These are phyloP conservation scores for Arnoldichthys spilopterus DNA, from an alignment of 2,797 vertebrate genomes.

Conservation along the genomic window DNA sequence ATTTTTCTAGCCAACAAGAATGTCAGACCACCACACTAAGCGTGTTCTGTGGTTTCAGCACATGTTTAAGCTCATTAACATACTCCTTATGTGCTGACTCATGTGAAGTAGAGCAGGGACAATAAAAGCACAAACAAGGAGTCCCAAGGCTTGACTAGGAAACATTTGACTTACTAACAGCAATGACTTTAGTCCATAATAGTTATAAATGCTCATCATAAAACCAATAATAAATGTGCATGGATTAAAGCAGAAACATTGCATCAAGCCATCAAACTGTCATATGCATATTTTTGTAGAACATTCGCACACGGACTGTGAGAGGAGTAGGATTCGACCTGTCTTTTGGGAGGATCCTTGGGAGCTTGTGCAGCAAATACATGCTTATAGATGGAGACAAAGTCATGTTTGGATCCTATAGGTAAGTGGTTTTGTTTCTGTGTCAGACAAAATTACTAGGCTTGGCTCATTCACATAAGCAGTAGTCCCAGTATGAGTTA, in stretches of 20 bases:
- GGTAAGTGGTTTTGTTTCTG: slow-evolving; percentile 68
- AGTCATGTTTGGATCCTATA: slow-evolving; percentile 92
- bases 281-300: slow-evolving; percentile 71
- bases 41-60: no score
- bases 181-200: no score
- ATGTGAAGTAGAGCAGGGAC: no score
- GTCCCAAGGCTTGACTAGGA: no score
- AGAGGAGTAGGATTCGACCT: slow-evolving; percentile 84
- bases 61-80: no score
- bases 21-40: no score
- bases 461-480: background rate
- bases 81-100: no score
- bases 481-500: background rate
- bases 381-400: slow-evolving; percentile 95
- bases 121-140: no score
- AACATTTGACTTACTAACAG: no score
- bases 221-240: no score
- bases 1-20: no score
- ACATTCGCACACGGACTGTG: slow-evolving; percentile 85
- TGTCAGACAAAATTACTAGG: background rate
- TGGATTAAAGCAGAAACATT: background rate
- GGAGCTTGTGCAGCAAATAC: slow-evolving; percentile 86
- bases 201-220: no score
- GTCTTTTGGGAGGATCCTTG: slow-evolving; percentile 85
- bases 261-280: background rate